phyloP scores from a whole-genome alignment of 2,888 invertebrate genomes.

The Trichogramma evanescens region DNA sequence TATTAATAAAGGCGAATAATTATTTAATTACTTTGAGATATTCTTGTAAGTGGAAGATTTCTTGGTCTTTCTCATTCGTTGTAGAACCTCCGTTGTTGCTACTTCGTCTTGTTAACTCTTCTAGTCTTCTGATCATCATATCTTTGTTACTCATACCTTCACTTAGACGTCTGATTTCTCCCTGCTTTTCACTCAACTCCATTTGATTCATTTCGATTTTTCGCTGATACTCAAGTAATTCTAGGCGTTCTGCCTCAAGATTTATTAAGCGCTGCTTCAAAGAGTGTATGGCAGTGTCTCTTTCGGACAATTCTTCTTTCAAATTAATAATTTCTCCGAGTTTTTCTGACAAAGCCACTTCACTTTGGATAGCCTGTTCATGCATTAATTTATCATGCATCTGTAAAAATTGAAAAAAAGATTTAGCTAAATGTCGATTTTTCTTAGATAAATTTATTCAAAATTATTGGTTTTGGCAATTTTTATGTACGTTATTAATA shows the following conservation, averaged over 20 bases:
- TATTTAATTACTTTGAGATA: constrained; percentile 43
- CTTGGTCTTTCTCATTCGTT: constrained; percentile 45
- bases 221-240: constrained; percentile 47
- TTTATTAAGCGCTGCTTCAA: constrained; percentile 34
- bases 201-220: constrained; percentile 41
- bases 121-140: constrained; percentile 35
- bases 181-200: constrained; percentile 30
- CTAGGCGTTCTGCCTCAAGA: constrained; percentile 39
- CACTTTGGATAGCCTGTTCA: constrained; percentile 49
- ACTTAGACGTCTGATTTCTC: constrained; percentile 34
- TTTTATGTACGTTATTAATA: too few relatives aligned
- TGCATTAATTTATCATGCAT: constrained; percentile 52
- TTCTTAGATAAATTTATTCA: too few relatives aligned
- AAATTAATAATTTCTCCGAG: constrained; percentile 49
- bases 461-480: too few relatives aligned
- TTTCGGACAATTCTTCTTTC: constrained; percentile 44
- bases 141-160: constrained; percentile 39
- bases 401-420: not conserved
- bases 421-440: too few relatives aligned
- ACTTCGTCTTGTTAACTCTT: constrained; percentile 37
- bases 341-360: constrained; percentile 48
- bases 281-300: constrained; percentile 36
- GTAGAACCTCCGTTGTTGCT: constrained; percentile 34
- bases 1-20: not conserved
- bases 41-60: constrained; percentile 54